phyloP scores from a whole-genome alignment of 2,113 vertebrate species.

The Ophthalmotilapia sp. region DNA sequence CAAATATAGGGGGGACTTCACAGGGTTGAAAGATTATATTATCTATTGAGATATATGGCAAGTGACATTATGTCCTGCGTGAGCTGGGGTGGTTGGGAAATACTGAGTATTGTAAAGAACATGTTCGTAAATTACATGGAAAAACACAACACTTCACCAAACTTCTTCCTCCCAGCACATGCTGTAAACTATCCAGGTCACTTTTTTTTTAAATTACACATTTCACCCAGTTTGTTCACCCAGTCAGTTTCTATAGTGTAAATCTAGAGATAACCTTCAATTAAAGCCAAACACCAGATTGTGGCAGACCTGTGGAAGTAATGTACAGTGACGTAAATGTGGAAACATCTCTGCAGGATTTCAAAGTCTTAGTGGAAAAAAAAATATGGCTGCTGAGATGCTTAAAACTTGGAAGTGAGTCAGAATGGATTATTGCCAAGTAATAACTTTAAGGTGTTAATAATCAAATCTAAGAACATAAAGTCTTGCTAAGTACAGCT shows the following conservation, averaged over 20 bases:
- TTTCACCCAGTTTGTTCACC: neutral
- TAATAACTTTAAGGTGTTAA: neutral
- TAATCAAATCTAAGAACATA: neutral
- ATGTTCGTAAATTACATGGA: neutral
- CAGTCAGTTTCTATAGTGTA: neutral
- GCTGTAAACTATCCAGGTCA: neutral
- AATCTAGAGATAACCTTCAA: neutral
- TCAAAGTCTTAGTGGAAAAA: neutral
- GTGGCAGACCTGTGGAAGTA: neutral
- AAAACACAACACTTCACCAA: neutral
- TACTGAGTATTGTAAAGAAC: neutral
- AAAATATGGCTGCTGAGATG: neutral
- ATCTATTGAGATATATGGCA: neutral
- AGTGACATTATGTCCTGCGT: neutral
- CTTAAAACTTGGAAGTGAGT: neutral
- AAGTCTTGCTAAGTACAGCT: neutral
- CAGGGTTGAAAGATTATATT: neutral
- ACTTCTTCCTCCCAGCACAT: neutral
- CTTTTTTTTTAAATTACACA: neutral
- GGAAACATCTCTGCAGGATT: slow-evolving; percentile 18
- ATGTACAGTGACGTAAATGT: neutral
- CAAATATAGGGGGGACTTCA: neutral
- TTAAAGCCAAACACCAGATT: neutral
- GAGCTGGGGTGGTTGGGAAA: neutral
- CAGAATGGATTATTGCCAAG: neutral